A percentile compares a stretch with the other conserved stretches of the same genome.
phyloP scores from a whole-genome alignment of 2,797 vertebrate species.

The Hoplostethus mediterraneus region DNA sequence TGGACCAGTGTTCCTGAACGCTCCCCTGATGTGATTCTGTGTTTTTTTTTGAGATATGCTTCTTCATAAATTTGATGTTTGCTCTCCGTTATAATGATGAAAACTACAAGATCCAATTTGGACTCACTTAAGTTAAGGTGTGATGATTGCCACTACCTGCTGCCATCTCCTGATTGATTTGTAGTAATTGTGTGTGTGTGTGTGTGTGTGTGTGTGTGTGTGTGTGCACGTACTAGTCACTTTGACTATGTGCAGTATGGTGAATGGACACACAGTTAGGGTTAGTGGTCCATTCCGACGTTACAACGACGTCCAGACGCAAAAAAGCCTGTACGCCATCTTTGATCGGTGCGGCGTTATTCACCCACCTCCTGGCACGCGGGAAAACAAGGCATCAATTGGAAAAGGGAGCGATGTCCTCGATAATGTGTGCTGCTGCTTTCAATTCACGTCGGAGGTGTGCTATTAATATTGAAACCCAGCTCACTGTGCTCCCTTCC shows the following conservation, averaged over 20 bases:
- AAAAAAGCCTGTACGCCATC: conserved; percentile 61
- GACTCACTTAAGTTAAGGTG: too few relatives aligned
- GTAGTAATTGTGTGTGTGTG: background rate
- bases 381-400: conserved; percentile 66
- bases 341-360: conserved; percentile 66
- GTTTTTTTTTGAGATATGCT: too few relatives aligned
- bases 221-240: too few relatives aligned
- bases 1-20: too few relatives aligned
- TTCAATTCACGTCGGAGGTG: conserved; percentile 73
- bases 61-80: background rate
- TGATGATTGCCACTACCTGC: too few relatives aligned
- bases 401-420: conserved; percentile 64
- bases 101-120: conserved; percentile 1
- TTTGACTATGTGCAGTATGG: too few relatives aligned
- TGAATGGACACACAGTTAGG: too few relatives aligned
- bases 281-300: conserved; percentile 16
- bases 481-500: conserved; percentile 47
- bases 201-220: background rate
- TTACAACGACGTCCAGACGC: conserved; percentile 72
- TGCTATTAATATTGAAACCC: conserved; percentile 75
- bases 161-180: background rate
- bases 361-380: conserved; percentile 48
- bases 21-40: too few relatives aligned
- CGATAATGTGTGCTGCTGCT: conserved; percentile 71
- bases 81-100: conserved; percentile 2